phyloP scores from a whole-genome alignment of 1,140 invertebrate species.

The Hyles vespertilio region DNA sequence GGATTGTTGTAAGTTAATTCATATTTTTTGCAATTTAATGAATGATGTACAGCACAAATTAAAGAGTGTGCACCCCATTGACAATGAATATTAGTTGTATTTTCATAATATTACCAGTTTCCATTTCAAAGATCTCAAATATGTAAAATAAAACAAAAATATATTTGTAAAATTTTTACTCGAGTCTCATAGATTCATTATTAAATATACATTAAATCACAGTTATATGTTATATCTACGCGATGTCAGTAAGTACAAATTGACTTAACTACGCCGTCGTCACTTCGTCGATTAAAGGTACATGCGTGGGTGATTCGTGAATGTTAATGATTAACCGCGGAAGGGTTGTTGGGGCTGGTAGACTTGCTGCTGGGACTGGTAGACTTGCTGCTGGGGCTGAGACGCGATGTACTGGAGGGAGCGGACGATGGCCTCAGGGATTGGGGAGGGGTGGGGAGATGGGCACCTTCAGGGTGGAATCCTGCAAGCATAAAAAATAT shows the following conservation, averaged over 20 bases:
- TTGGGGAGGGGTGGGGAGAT: constrained; percentile 82
- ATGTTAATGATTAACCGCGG: constrained; percentile 37
- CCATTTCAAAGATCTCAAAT: not conserved
- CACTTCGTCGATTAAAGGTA: constrained; percentile 12
- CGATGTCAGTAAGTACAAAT: constrained; percentile 10
- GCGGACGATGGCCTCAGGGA: constrained; percentile 80
- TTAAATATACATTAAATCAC: constrained; percentile 60
- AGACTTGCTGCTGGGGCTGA: constrained; percentile 37
- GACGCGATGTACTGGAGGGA: constrained; percentile 77
- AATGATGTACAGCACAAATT: not conserved
- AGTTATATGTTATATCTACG: constrained; percentile 49
- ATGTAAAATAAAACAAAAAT: constrained; percentile 5
- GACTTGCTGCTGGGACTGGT: constrained; percentile 25
- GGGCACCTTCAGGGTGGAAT: constrained; percentile 78
- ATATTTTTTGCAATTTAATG: no score
- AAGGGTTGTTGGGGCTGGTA: constrained; percentile 29
- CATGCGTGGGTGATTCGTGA: constrained; percentile 12
- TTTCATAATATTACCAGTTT: not conserved
- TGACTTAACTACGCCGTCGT: constrained; percentile 14
- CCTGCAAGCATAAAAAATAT: constrained; percentile 43
- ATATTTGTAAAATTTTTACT: constrained; percentile 5
- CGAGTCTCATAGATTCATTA: constrained; percentile 26
- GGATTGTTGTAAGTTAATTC: no score
- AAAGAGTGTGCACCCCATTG: no score
- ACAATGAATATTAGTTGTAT: not conserved